phyloP scores from a whole-genome alignment of 2,113 vertebrate genomes.

The Marcusenius ussheri region DNA sequence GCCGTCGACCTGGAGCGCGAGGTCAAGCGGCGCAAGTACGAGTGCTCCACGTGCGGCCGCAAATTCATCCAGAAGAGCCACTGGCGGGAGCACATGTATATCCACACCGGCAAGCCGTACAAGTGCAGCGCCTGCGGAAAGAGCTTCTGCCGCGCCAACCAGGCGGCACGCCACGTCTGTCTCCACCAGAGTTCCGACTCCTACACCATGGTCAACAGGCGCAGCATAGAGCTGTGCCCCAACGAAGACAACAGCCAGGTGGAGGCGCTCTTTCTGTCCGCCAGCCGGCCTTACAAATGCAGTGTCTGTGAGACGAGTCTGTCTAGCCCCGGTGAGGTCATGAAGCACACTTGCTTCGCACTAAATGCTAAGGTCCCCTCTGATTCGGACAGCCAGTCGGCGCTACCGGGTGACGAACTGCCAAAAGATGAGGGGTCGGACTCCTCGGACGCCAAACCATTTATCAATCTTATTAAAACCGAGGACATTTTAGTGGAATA shows the following conservation, averaged over 20 bases:
- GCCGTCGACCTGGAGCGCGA: conserved; percentile 71
- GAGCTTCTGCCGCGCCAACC: conserved; percentile 79
- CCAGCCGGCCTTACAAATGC: conserved; percentile 78
- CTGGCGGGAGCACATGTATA: conserved; percentile 86
- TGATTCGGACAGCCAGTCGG: conserved; percentile 57
- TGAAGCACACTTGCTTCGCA: conserved; percentile 75
- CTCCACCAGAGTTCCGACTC: conserved; percentile 74
- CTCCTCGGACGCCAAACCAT: conserved; percentile 60
- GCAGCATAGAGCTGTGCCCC: conserved; percentile 75
- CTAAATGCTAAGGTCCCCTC: conserved; percentile 64
- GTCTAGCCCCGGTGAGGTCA: conserved; percentile 71
- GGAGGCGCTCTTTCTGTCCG: conserved; percentile 72
- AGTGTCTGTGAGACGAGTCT: conserved; percentile 75
- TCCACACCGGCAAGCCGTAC: conserved; percentile 82
- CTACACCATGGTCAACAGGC: conserved; percentile 76
- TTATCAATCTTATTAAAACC: conserved; percentile 63
- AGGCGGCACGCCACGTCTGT: conserved; percentile 77
- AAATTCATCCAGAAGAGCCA: conserved; percentile 85
- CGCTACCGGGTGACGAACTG: conserved; percentile 40
- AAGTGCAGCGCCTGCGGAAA: conserved; percentile 80
- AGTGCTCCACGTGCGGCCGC: conserved; percentile 77
- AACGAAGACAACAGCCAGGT: conserved; percentile 76
- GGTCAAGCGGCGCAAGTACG: conserved; percentile 73
- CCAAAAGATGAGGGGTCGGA: conserved; percentile 55
- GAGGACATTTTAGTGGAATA: conserved; percentile 26